Base-by-base conservation (phyloP, 2,888 invertebrate species). In the Notocelia uddmanniana region DNA sequence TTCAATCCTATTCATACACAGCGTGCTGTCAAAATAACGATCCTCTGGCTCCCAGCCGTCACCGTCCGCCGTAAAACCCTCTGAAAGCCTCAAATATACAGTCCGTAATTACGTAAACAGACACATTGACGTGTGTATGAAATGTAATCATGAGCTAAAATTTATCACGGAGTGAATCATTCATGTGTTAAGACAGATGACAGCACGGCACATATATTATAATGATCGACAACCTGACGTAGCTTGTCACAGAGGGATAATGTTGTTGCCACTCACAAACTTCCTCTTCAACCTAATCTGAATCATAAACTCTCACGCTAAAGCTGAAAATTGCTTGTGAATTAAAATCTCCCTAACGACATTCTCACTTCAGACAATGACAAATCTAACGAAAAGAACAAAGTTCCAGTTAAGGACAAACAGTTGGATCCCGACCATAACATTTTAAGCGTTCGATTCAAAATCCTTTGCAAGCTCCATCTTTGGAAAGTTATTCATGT, bases 101-200 rank as follows among this genome's bases (percentile, higher is more conserved):
- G 84, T 80, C 83, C 81, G 87, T 91, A 91, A 92, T 92, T 91
- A 92, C 90, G 89, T 89, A 91, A 91, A 91, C 91, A 89, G 91
- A 92, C 92, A 89, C 87, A 91, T 91, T 91, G 93, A 92, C 91
- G 87, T 86, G 86, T 83, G 90, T 89, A 89, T 92, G 92, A 92
- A 92, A 93, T 92, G 92, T 93, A 93, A 93, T 93, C 93, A 93
- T 92, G 92, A 93, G 92, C 92, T 92, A 88, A 89, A 92, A 93
- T 93, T 93, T 93, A 93, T 93, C 92, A 91, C 88, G 87, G 86
- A 92, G 92, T 93, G 93, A 93, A 93, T 93, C 93, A 92, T 91
- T 93, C 93, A 92, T 91, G 90, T 89, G 89, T 86, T 86, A 85
- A 90, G 93, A 92, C 93, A 92, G 92, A 90, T 92, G 93, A 93